phyloP scores from a whole-genome alignment of 2,113 vertebrate genomes.

The Ursus arctos region DNA sequence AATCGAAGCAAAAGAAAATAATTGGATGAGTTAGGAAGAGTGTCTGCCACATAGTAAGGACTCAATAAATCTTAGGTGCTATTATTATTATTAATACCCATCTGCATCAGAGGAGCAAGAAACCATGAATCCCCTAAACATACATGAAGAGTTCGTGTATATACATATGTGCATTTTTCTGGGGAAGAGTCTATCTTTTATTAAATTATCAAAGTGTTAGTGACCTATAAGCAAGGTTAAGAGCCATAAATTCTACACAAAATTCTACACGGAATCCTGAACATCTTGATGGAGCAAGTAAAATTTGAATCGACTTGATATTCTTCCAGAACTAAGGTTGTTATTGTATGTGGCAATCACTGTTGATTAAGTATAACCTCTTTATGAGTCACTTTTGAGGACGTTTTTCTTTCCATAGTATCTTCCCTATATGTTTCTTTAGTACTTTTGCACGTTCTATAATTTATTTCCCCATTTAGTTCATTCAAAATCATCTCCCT shows the following conservation, averaged over 20 bases:
- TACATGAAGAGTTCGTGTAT: not conserved
- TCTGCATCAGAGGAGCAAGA: not conserved
- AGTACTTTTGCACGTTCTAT: conserved; percentile 20
- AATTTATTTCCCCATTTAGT: conserved; percentile 28
- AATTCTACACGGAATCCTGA: not conserved
- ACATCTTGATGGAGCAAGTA: conserved; percentile 34
- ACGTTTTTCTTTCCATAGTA: not conserved
- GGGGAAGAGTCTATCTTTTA: conserved; percentile 8
- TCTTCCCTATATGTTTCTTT: not conserved
- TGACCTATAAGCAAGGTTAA: conserved; percentile 20
- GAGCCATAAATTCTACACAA: not conserved
- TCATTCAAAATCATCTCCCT: conserved; percentile 32
- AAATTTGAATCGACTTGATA: conserved; percentile 52
- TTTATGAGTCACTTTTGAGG: conserved; percentile 27
- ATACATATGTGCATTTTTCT: conserved; percentile 30
- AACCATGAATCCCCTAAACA: conserved; percentile 26
- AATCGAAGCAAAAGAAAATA: conserved; percentile 49
- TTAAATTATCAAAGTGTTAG: conserved; percentile 53
- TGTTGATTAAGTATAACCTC: conserved; percentile 52
- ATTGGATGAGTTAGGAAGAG: conserved; percentile 35
- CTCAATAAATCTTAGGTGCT: conserved; percentile 1
- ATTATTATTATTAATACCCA: not conserved
- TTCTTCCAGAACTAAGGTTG: not conserved
- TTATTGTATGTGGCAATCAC: not conserved
- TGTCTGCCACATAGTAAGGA: not conserved